Percentiles rank a stretch among this genome's conserved stretches.
Evolutionary conservation across 1,140 invertebrate genomes (phyloP).

Genomic region (Meteorus sp.): DNA sequence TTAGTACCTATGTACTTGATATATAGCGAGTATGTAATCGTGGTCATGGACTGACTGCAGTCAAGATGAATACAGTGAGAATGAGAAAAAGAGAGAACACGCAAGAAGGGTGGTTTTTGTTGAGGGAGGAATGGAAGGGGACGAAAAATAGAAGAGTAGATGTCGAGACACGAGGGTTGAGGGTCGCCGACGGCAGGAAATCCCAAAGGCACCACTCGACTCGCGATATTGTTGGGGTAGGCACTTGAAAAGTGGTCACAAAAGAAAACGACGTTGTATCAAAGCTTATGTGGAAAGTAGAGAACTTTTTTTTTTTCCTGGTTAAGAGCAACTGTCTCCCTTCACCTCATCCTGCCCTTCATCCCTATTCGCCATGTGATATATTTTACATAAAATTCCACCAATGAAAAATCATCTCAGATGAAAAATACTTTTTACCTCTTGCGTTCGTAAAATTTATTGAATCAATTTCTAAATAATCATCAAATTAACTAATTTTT

Average conservation of each 20-base stretch:
- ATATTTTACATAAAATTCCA: no score
- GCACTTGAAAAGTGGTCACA: constrained; percentile 36
- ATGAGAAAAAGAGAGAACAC: constrained; percentile 15
- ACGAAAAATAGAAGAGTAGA: constrained; percentile 24
- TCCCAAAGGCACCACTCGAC: constrained; percentile 51
- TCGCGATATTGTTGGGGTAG: constrained; percentile 48
- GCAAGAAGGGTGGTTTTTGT: not conserved
- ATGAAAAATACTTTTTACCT: no score
- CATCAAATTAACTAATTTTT: no score
- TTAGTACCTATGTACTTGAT: no score
- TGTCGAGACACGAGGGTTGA: constrained; percentile 26
- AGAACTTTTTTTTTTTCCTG: constrained; percentile 1
- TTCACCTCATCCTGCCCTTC: not conserved
- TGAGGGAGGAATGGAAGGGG: not conserved
- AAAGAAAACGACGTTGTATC: constrained; percentile 35
- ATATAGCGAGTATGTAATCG: no score
- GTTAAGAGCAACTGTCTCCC: not conserved
- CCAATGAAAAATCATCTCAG: no score
- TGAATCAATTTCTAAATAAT: no score
- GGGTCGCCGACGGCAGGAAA: constrained; percentile 39
- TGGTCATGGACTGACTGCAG: no score
- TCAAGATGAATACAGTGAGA: no score
- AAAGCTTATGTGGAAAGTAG: constrained; percentile 15
- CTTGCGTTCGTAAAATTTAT: no score
- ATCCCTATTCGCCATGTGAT: no score